Evolutionary conservation across 1,140 invertebrate species (phyloP).

Genomic region (Rhyacophila brunnea): DNA sequence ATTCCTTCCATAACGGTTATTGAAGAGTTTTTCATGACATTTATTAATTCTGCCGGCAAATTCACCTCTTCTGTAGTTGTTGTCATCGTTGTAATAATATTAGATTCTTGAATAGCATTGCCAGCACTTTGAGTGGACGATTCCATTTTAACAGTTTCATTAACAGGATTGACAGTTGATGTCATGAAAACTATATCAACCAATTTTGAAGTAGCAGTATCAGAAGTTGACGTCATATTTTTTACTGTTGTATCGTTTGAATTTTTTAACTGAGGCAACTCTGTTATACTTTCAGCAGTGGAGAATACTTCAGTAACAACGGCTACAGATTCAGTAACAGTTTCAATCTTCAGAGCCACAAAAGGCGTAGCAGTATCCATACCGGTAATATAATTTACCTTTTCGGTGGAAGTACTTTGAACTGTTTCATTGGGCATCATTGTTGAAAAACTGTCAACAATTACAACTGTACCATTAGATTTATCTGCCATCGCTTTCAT

Average conservation of each 20-base stretch:
- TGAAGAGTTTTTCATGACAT: neutral
- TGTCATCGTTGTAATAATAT: slow-evolving; percentile 11
- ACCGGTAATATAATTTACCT: neutral
- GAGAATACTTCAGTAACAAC: neutral
- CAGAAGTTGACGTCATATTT: slow-evolving; percentile 2
- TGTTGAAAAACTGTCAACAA: neutral
- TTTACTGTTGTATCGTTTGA: neutral
- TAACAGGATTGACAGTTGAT: slow-evolving; percentile 3
- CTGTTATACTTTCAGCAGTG: slow-evolving; percentile 12
- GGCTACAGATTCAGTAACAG: neutral
- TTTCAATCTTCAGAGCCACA: neutral
- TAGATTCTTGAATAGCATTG: slow-evolving; percentile 1
- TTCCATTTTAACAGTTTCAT: neutral
- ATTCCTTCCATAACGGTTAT: slow-evolving; percentile 3
- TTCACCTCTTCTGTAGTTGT: slow-evolving; percentile 1
- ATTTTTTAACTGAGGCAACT: too few species aligned
- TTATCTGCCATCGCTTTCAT: neutral
- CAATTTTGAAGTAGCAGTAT: slow-evolving; percentile 4
- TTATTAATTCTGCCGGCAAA: neutral
- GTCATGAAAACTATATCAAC: slow-evolving; percentile 18
- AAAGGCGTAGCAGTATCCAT: neutral
- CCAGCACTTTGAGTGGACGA: slow-evolving; percentile 8
- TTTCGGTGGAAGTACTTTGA: slow-evolving; percentile 1
- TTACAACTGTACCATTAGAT: neutral
- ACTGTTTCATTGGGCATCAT: neutral